Conservation (phyloP, 2,888 invertebrate genomes). For the Pseudococcus viburni region DNA sequence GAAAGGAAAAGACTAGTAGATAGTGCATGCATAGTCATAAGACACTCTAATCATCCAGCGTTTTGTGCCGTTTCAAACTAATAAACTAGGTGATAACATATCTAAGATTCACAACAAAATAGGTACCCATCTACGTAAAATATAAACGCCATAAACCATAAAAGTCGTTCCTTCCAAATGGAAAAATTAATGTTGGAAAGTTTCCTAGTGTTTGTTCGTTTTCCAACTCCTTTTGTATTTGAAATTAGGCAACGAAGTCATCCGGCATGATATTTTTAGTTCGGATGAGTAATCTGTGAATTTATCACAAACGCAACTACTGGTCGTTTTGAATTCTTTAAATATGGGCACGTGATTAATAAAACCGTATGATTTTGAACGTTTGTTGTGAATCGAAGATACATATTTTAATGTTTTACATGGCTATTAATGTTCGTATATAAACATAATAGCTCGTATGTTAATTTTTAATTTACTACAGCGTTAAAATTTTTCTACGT, state of each 20-base stretch:
- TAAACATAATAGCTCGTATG: constrained; percentile 17
- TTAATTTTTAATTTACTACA: constrained; percentile 13
- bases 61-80: constrained; percentile 9
- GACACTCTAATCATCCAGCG: neutral
- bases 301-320: no score
- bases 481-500: neutral
- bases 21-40: neutral
- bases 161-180: neutral
- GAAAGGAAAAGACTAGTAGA: neutral
- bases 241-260: neutral
- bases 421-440: neutral
- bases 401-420: neutral
- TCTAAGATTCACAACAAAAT: constrained; percentile 11
- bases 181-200: neutral
- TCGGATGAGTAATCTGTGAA: neutral
- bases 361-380: neutral
- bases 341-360: neutral
- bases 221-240: neutral
- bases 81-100: neutral
- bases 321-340: neutral
- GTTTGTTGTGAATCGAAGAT: constrained; percentile 6
- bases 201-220: neutral
- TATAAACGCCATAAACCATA: no score
- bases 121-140: neutral
- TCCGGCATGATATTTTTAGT: neutral